Percentiles rank a stretch among this genome's conserved stretches.
These are phyloP conservation scores for Polia nebulosa DNA, from an alignment of 2,888 invertebrate species.

Conservation along the genomic window DNA sequence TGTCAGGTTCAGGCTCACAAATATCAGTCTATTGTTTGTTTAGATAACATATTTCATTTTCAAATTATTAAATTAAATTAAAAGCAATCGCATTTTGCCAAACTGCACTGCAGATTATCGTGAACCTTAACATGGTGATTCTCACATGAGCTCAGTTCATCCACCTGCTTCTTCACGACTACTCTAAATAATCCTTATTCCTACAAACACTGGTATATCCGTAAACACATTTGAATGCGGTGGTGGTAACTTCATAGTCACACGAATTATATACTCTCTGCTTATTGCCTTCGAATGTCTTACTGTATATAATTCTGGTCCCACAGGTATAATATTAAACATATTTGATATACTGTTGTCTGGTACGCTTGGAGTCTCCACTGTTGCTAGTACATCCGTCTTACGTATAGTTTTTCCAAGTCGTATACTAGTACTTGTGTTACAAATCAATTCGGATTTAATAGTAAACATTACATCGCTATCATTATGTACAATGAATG, in stretches of 20 bases:
- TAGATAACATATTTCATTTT: no score
- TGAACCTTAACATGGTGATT: neutral
- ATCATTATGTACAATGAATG: slow-evolving; percentile 26
- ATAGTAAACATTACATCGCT: slow-evolving; percentile 21
- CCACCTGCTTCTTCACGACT: neutral
- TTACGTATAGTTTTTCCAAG: neutral
- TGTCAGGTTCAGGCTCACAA: neutral
- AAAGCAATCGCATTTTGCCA: no score
- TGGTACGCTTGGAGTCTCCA: slow-evolving; percentile 26
- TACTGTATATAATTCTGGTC: slow-evolving; percentile 26
- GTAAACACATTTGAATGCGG: slow-evolving; percentile 42
- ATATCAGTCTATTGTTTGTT: neutral
- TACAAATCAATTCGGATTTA: slow-evolving; percentile 34
- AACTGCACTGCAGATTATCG: no score
- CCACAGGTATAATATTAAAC: slow-evolving; percentile 28
- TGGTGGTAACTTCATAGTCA: slow-evolving; percentile 41
- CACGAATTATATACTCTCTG: slow-evolving; percentile 39
- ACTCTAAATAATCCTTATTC: slow-evolving; percentile 17
- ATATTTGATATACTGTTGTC: slow-evolving; percentile 38
- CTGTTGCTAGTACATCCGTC: slow-evolving; percentile 18
- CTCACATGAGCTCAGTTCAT: neutral
- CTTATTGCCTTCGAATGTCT: slow-evolving; percentile 40
- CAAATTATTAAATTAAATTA: no score
- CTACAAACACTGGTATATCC: slow-evolving; percentile 47
- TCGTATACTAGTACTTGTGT: slow-evolving; percentile 12